Base-by-base conservation (phyloP, 2,797 vertebrate species). In the Bovichtus diacanthus region DNA sequence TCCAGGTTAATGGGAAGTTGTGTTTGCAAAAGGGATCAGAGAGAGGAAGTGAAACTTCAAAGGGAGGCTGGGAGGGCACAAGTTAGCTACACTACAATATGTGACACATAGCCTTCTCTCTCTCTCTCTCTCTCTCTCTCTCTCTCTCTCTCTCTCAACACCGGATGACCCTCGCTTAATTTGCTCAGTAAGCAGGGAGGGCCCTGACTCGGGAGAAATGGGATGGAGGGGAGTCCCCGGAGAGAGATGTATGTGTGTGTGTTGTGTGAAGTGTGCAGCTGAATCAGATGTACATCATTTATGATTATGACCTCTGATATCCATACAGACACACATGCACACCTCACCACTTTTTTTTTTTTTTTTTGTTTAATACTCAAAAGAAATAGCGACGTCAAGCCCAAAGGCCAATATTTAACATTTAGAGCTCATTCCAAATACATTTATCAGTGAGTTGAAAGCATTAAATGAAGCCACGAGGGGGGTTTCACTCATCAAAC, bases 141-240 rank as follows among this genome's bases (percentile, higher is more conserved):
- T 81, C 69, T 58, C 68, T 0, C 74, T 85, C 85, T 89, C 84
- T 85, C 84, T 81, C 76, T 80, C 80, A 67, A 73, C 89, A 87
- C 74, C 9, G 56, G 70, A 76, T 78, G 89, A 91, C 83, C 90
- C 85, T 77, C 70, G 68, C 80, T 90, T 84, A 80, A 87, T 86
- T 80, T 31, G 74, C 88, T 83, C 80, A 19, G 86, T 82, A 86
- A 86, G 83, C 88, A 90, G 49, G 87, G 84, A 87, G 80, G 71
- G 78, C 77, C 83, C 88, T 87, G 80, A 89, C 80, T 88, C 13
- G 21, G 76, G 81, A 82, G 75, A 87, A 88, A 85, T 2, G 27
- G 76, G 66, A 82, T 70, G 31, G 29, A 74, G 76, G 87, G 85
- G 82, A 78, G 82, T 87, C 83, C 84, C 86, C 53, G 4, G 80